Conservation (phyloP, 35 echinoderm and acorn worm species). For the Anneissia japonica region DNA sequence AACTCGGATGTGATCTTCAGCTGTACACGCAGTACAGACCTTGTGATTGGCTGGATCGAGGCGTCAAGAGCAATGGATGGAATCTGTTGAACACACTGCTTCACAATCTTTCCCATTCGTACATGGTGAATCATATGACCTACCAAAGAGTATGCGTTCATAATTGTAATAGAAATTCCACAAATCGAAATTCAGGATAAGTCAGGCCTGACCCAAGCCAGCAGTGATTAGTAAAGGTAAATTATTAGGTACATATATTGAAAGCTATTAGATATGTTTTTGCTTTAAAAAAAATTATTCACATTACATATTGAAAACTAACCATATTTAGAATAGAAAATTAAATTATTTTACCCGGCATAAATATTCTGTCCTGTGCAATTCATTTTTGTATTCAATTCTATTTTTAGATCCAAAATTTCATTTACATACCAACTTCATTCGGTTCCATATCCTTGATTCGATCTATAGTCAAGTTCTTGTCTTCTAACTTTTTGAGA, state of each 20-base stretch:
- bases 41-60: conserved; percentile 78
- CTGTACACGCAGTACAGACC: conserved; percentile 75
- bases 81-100: conserved; percentile 63
- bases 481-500: conserved; percentile 56
- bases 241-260: no score
- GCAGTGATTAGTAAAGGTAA: no score
- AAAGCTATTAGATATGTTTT: no score
- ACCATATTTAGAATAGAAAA: no score
- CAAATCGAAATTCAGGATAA: no score
- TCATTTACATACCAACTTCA: conserved; percentile 64
- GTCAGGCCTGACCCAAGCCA: no score
- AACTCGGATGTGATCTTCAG: conserved; percentile 80
- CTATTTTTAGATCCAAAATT: neutral
- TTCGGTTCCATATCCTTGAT: conserved; percentile 65
- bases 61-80: conserved; percentile 59
- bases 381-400: neutral
- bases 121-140: conserved; percentile 89
- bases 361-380: no score
- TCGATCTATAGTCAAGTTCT: conserved; percentile 47
- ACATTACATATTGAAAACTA: no score
- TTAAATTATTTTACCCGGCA: no score
- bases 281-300: no score
- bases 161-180: no score
- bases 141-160: no score
- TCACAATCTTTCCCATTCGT: conserved; percentile 63